Percentiles rank a stretch among this genome's conserved stretches.
Conservation (phyloP, 2,888 invertebrate species). For the Gnatocerus cornutus region DNA sequence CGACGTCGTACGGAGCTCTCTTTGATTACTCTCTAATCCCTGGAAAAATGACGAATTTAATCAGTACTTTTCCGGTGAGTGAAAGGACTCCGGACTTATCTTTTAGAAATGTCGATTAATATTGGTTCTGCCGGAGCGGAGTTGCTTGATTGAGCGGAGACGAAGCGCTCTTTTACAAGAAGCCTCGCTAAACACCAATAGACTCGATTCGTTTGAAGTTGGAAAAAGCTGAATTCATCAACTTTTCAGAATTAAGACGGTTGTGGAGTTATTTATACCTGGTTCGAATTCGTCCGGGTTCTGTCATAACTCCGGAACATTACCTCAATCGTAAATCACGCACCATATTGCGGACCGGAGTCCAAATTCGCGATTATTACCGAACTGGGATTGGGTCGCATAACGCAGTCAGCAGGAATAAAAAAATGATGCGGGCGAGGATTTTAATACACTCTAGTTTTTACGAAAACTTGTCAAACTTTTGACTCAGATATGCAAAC, state of each 20-base stretch:
- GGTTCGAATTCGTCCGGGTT: conserved; percentile 16
- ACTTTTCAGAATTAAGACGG: conserved; percentile 36
- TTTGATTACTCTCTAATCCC: conserved; percentile 55
- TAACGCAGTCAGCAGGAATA: background rate
- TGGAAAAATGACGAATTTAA: conserved; percentile 50
- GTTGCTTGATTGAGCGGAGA: conserved; percentile 60
- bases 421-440: background rate
- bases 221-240: conserved; percentile 45
- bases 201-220: conserved; percentile 57
- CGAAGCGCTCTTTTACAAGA: conserved; percentile 43
- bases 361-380: conserved; percentile 32
- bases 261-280: conserved; percentile 23
- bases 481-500: too few relatives aligned
- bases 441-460: background rate
- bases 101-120: conserved; percentile 49
- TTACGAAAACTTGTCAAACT: too few relatives aligned
- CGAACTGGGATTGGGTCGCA: background rate
- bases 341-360: conserved; percentile 31
- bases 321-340: conserved; percentile 46
- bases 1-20: conserved; percentile 39
- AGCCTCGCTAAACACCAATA: conserved; percentile 53
- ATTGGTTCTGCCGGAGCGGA: conserved; percentile 34
- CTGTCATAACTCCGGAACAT: conserved; percentile 36
- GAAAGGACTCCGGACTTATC: conserved; percentile 48
- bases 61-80: conserved; percentile 45